phyloP scores from a whole-genome alignment of 2,113 vertebrate species.

The Nesoenas mayeri region DNA sequence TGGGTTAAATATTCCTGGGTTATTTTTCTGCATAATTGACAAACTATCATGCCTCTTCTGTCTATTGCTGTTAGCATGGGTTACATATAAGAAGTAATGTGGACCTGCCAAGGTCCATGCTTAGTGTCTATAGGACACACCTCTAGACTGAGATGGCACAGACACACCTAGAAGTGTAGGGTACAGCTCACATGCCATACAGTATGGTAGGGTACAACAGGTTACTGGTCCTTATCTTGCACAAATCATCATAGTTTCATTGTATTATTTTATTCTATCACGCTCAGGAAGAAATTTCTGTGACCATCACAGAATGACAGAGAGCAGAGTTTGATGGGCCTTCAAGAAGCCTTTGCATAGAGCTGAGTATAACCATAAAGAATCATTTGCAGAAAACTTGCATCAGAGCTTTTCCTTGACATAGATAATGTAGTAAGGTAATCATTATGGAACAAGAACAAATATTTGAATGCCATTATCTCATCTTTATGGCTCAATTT shows the following conservation, averaged over 20 bases:
- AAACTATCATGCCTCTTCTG: neutral
- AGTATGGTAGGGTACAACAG: neutral
- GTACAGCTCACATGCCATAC: no score
- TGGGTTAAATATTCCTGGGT: neutral
- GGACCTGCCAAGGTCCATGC: neutral
- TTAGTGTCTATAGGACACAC: neutral
- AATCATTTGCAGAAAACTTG: neutral
- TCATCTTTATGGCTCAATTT: neutral
- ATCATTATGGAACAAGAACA: neutral
- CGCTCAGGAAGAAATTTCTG: neutral
- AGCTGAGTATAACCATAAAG: neutral
- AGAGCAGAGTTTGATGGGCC: neutral
- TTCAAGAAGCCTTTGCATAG: neutral
- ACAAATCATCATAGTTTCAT: neutral
- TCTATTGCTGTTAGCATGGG: neutral
- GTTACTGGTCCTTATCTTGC: neutral
- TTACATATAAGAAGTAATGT: neutral
- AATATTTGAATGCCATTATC: neutral
- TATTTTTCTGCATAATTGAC: neutral
- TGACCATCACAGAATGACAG: neutral
- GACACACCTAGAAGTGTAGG: accelerated
- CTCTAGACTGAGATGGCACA: neutral
- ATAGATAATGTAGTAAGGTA: neutral
- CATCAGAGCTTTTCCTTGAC: neutral
- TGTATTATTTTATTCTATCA: neutral